phyloP scores from a whole-genome alignment of 2,113 vertebrate genomes.

The Jaculus jaculus region DNA sequence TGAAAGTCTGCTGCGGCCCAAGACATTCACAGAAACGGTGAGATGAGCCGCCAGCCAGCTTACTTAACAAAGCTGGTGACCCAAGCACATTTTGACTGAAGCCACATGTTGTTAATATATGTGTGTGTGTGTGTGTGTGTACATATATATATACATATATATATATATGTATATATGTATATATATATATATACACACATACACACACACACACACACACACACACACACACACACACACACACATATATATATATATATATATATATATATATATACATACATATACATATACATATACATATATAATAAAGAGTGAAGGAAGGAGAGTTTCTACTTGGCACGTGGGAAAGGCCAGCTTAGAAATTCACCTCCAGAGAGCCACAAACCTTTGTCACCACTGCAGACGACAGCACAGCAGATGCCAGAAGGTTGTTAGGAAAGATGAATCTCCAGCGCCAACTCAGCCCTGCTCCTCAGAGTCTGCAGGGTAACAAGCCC shows the following conservation, averaged over 20 bases:
- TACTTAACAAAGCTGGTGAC: background rate
- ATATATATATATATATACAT: no score
- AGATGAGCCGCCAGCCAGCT: background rate
- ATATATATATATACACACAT: no score
- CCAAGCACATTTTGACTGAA: background rate
- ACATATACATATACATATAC: no score
- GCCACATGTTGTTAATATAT: background rate
- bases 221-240: no score
- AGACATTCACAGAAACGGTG: background rate
- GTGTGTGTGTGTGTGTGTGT: background rate
- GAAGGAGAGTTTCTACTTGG: background rate
- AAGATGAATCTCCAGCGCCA: background rate
- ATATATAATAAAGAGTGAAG: background rate
- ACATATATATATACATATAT: no score
- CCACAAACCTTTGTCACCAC: background rate
- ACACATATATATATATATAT: no score
- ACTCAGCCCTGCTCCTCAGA: background rate
- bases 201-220: no score
- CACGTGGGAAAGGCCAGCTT: background rate
- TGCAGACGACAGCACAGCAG: background rate
- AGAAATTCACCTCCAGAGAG: background rate
- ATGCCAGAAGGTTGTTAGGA: background rate
- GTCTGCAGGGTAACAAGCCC: background rate
- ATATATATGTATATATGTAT: no score
- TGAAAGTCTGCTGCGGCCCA: background rate